A percentile compares a stretch with the other conserved stretches of the same genome.
Evolutionary conservation across 2,113 vertebrate species (phyloP).

Genomic region (Crocuta crocuta): DNA sequence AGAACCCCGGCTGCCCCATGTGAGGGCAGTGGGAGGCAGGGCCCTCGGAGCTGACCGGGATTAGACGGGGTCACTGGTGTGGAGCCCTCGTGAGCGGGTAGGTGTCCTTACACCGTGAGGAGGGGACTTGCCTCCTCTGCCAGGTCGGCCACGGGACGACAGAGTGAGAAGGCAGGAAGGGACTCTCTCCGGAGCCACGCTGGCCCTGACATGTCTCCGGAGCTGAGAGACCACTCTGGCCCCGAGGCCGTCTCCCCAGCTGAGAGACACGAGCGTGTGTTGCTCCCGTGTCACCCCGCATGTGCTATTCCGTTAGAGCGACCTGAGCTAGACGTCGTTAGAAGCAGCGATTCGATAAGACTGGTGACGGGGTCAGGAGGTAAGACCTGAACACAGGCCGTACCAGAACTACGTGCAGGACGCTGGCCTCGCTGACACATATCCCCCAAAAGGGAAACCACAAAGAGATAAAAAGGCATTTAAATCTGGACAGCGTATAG

Average conservation of each 20-base stretch:
- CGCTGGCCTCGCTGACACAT: background rate
- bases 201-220: no score
- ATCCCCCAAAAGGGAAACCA: background rate
- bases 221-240: background rate
- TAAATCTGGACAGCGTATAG: background rate
- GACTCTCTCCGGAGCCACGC: background rate
- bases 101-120: fast-evolving
- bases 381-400: background rate
- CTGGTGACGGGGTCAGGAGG: background rate
- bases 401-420: background rate
- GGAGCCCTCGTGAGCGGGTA: background rate
- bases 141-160: background rate
- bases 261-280: background rate
- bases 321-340: background rate
- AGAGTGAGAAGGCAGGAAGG: background rate
- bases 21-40: background rate
- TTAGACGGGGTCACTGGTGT: background rate
- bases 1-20: background rate
- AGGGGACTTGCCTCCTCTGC: background rate
- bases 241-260: background rate
- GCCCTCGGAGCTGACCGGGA: background rate
- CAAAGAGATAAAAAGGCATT: background rate
- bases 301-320: background rate
- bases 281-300: background rate
- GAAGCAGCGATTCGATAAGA: background rate